Percentiles rank a stretch among this genome's conserved stretches.
phyloP scores from a whole-genome alignment of 2,797 vertebrate species.

The Lagocephalus sceleratus region DNA sequence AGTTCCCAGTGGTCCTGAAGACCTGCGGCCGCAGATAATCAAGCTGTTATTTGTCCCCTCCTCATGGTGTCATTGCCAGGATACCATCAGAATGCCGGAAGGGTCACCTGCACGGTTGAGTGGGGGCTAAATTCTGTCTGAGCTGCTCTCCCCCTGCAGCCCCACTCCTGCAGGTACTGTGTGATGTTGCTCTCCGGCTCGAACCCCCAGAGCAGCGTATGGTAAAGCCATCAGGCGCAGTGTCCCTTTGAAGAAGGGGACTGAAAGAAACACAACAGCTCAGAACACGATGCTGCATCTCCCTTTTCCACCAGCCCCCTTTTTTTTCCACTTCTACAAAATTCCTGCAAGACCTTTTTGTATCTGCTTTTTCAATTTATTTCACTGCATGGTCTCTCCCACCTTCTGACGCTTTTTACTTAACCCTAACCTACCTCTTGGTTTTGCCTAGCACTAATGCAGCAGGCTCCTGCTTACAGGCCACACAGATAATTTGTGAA shows the following conservation, averaged over 20 bases:
- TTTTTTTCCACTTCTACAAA: constrained; percentile 32
- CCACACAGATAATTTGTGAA: background rate
- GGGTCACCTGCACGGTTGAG: constrained; percentile 29
- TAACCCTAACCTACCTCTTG: constrained; percentile 39
- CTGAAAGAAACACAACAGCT: constrained; percentile 70
- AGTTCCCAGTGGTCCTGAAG: no score
- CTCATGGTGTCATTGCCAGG: background rate
- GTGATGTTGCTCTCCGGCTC: constrained; percentile 23
- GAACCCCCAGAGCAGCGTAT: constrained; percentile 38
- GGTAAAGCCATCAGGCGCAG: constrained; percentile 53
- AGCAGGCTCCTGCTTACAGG: background rate
- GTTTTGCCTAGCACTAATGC: background rate
- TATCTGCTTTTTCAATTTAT: constrained; percentile 73
- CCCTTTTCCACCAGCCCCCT: constrained; percentile 48
- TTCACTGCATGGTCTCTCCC: constrained; percentile 31
- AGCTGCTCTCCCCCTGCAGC: constrained; percentile 3
- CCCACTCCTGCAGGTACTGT: background rate
- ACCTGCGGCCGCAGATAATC: background rate
- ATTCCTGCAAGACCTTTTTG: constrained; percentile 62
- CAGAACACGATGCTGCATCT: constrained; percentile 61
- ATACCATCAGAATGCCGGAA: constrained; percentile 4
- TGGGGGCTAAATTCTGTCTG: background rate
- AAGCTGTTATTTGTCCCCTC: background rate
- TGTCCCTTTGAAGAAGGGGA: constrained; percentile 50
- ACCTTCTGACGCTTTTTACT: constrained; percentile 36